phyloP scores from a whole-genome alignment of 2,888 invertebrate genomes.

The Synanthedon vespiformis region DNA sequence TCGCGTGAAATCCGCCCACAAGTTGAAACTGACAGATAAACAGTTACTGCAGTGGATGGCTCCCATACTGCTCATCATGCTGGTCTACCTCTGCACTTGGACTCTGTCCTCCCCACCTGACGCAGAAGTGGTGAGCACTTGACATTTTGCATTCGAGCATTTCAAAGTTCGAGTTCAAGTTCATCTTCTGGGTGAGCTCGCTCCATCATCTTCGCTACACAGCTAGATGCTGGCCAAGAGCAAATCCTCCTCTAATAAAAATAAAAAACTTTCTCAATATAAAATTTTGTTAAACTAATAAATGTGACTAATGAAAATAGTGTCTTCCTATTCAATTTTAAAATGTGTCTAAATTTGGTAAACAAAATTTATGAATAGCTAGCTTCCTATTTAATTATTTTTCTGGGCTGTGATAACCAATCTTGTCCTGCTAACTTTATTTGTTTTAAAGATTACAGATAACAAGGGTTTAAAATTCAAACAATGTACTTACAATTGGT shows the following conservation, averaged over 20 bases:
- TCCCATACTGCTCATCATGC: slow-evolving; percentile 89
- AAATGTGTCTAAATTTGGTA: too few relatives aligned
- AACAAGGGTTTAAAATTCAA: slow-evolving; percentile 84
- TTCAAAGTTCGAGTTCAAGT: too few relatives aligned
- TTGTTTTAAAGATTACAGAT: slow-evolving; percentile 74
- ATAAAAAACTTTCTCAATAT: too few relatives aligned
- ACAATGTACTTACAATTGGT: slow-evolving; percentile 93
- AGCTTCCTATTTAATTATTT: too few relatives aligned
- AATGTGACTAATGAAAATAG: neutral
- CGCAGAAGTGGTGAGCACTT: slow-evolving; percentile 75
- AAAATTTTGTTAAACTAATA: too few relatives aligned
- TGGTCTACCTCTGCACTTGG: slow-evolving; percentile 91
- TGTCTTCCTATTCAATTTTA: neutral
- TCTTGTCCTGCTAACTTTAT: neutral
- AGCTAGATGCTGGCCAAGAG: too few relatives aligned
- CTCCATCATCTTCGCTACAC: too few relatives aligned
- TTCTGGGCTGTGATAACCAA: too few relatives aligned
- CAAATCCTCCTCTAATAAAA: too few relatives aligned
- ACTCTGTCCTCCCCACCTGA: slow-evolving; percentile 87
- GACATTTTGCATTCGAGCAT: too few relatives aligned
- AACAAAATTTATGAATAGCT: too few relatives aligned
- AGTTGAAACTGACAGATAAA: slow-evolving; percentile 92
- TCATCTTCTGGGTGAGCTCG: too few relatives aligned
- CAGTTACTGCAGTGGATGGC: slow-evolving; percentile 94
- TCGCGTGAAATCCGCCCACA: slow-evolving; percentile 93